These are phyloP conservation scores for Phortica magna DNA, from an alignment of 2,888 invertebrate species.

Conservation along the genomic window DNA sequence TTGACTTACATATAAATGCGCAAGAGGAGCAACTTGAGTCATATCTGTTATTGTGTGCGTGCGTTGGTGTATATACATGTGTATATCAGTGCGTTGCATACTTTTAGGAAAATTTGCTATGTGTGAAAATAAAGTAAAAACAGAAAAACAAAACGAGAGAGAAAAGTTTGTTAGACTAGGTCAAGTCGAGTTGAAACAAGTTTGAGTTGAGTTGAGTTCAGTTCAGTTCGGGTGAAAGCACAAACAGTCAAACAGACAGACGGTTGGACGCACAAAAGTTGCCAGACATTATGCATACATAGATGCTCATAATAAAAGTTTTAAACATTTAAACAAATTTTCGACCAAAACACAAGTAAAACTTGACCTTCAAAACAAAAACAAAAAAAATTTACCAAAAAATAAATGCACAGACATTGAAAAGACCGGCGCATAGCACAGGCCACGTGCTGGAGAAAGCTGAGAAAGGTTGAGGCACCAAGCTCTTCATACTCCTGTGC, in stretches of 20 bases:
- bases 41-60: background rate
- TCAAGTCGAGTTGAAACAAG: slow-evolving; percentile 24
- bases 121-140: slow-evolving; percentile 35
- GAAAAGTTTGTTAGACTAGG: slow-evolving; percentile 31
- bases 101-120: slow-evolving; percentile 49
- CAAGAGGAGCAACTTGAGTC: background rate
- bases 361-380: slow-evolving; percentile 26
- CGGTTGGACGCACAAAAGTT: background rate
- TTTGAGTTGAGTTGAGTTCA: slow-evolving; percentile 21
- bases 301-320: slow-evolving; percentile 21
- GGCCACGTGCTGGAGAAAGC: background rate
- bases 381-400: background rate
- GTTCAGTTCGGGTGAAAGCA: background rate
- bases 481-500: background rate
- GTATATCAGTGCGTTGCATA: slow-evolving; percentile 33
- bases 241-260: background rate
- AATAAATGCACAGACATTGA: background rate
- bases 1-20: background rate
- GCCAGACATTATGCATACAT: slow-evolving; percentile 17
- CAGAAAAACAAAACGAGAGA: slow-evolving; percentile 19
- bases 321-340: slow-evolving; percentile 32
- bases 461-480: background rate
- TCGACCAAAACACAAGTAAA: slow-evolving; percentile 17
- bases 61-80: slow-evolving; percentile 16
- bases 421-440: background rate